Percentiles rank a stretch among this genome's conserved stretches.
Conservation (phyloP, 2,797 vertebrate species). For the Enteromius radiatus region DNA sequence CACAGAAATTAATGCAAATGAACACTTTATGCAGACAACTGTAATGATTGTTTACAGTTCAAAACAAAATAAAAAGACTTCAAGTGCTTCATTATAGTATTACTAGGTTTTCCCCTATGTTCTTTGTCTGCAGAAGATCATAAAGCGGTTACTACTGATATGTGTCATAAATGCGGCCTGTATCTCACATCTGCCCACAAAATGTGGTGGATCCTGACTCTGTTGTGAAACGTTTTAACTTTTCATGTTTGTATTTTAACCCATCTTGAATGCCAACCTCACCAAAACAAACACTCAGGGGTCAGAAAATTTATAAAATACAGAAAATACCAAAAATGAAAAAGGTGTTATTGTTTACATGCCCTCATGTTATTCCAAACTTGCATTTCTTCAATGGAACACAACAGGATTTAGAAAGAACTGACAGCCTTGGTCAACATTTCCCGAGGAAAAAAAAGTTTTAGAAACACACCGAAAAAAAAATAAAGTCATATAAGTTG, state of each 20-base stretch:
- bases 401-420: neutral
- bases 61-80: neutral
- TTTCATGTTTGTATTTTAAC: conserved; percentile 45
- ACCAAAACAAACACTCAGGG: conserved; percentile 1
- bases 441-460: neutral
- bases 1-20: neutral
- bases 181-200: conserved; percentile 47
- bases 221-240: conserved; percentile 27
- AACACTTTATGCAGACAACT: neutral
- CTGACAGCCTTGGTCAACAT: neutral
- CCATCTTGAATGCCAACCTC: neutral
- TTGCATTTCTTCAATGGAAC: neutral
- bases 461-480: neutral
- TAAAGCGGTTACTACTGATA: conserved; percentile 30
- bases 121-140: conserved; percentile 24
- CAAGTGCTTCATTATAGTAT: neutral
- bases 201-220: conserved; percentile 45
- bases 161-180: conserved; percentile 29
- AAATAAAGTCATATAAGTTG: neutral
- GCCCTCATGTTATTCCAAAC: neutral
- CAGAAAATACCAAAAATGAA: too few species aligned
- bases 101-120: neutral
- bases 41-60: neutral
- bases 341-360: neutral
- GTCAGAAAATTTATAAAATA: neutral